Base-by-base conservation (phyloP, 2,797 vertebrate species). In the Periophthalmus magnuspinnatus region DNA sequence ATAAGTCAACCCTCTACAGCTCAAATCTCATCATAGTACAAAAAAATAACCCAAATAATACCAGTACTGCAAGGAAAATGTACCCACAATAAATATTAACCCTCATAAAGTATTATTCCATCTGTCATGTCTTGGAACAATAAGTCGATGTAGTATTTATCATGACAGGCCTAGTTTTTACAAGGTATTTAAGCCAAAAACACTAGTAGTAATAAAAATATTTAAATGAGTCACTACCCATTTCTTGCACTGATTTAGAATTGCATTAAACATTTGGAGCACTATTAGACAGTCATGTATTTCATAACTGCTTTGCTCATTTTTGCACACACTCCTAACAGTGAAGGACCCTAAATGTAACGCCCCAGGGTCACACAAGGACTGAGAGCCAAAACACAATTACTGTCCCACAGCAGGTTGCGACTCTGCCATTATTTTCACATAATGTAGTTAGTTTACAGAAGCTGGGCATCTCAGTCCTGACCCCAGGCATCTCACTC, bases 381-480 rank as follows among this genome's bases (percentile, higher is more conserved):
- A 38, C 34, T n/a, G 7, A 5, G 62, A 28, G n/a, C 24, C 45
- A 28, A 19, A 50, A 65, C 45, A 50, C 22, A 50, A 65, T 50
- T 50, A 50, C 6, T 32, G 62, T 65, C 62, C 14, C 3, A 13
- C 3, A 50, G 24, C 24, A 65, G 45, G 63, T 28, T 50, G 8
- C 33, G 63, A 65, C 45, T 33, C 24, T 19, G 14, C 62, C 32
- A 19, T 65, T 32, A 48, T 50, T 50, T 32, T 45, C 47, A 45
- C 61, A 63, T 63, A 45, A 63, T 63, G 36, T 14, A 22, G 60
- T 63, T 63, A 48, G 14, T 32, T 65, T 28, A 65, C 82, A 86
- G 86, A 85, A 70, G 80, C 72, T 21, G 68, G 65, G 22, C 77
- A 32, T 71, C 34, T 55, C 58, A 7, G 68, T 34, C 69, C 9